A percentile compares a stretch with the other conserved stretches of the same genome.
Evolutionary conservation across 1,140 invertebrate genomes (phyloP).

Genomic region (Drosophila mayri): DNA sequence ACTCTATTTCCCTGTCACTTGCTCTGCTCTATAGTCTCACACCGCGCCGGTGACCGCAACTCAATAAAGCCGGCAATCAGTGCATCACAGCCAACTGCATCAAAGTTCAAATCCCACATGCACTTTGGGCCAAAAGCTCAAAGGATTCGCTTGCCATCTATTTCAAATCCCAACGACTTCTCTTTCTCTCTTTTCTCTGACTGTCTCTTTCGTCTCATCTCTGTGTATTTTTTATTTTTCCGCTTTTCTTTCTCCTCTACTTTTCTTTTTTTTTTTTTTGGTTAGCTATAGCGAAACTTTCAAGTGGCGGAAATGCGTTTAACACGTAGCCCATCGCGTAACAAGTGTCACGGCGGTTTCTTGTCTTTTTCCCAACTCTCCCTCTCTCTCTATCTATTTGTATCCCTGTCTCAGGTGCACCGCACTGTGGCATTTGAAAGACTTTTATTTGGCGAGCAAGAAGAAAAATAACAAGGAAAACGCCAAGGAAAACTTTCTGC

Average conservation of each 20-base stretch:
- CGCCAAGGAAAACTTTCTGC: slow-evolving; percentile 53
- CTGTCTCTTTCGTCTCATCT: slow-evolving; percentile 5
- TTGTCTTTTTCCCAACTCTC: slow-evolving; percentile 5
- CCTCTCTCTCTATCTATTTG: slow-evolving; percentile 21
- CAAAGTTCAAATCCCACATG: slow-evolving; percentile 72
- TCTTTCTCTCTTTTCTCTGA: too few relatives aligned
- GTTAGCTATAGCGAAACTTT: slow-evolving; percentile 45
- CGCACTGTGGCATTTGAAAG: slow-evolving; percentile 62
- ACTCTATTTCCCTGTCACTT: slow-evolving; percentile 1
- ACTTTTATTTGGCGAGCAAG: slow-evolving; percentile 62
- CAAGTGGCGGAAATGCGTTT: slow-evolving; percentile 74
- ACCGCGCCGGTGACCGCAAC: slow-evolving; percentile 34
- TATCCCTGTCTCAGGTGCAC: slow-evolving; percentile 57
- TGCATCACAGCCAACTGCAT: slow-evolving; percentile 53
- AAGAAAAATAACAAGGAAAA: slow-evolving; percentile 7
- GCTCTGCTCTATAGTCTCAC: background rate
- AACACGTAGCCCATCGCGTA: slow-evolving; percentile 64
- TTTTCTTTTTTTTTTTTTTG: background rate
- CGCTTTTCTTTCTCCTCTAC: background rate
- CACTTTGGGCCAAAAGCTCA: slow-evolving; percentile 53
- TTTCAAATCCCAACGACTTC: slow-evolving; percentile 6
- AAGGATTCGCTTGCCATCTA: slow-evolving; percentile 54
- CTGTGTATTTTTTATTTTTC: background rate
- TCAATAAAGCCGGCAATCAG: slow-evolving; percentile 71
- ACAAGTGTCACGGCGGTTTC: slow-evolving; percentile 47